Conservation (phyloP, 1,140 invertebrate genomes). For the Ostrea edulis region DNA sequence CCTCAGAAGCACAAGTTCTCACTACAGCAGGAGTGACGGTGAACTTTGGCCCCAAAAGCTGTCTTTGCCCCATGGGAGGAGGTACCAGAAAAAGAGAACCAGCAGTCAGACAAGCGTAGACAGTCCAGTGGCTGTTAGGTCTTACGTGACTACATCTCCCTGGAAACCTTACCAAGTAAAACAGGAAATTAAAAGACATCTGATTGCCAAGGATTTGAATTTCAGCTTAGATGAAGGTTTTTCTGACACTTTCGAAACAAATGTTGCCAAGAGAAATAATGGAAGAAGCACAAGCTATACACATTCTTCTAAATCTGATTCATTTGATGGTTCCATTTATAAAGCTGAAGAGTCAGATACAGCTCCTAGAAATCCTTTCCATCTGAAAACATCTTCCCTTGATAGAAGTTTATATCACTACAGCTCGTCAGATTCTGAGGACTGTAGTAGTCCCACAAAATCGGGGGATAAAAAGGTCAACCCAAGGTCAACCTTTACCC, state of each 20-base stretch:
- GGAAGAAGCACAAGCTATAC: not conserved
- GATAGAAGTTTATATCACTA: not conserved
- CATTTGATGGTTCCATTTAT: not conserved
- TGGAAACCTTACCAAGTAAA: not conserved
- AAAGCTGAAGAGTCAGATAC: not conserved
- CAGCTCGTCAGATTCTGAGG: not conserved
- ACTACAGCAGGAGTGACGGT: slow-evolving; percentile 37
- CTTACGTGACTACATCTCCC: not conserved
- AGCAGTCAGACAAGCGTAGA: not conserved
- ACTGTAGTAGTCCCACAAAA: not conserved
- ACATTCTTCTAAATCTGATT: slow-evolving; percentile 3
- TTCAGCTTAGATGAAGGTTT: slow-evolving; percentile 24
- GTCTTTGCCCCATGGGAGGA: not conserved
- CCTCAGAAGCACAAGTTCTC: slow-evolving; percentile 30
- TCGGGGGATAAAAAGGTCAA: not conserved
- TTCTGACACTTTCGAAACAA: slow-evolving; percentile 23
- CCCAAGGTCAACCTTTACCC: not conserved
- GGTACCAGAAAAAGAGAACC: slow-evolving; percentile 32
- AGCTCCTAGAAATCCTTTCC: not conserved
- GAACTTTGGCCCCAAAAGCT: slow-evolving; percentile 20
- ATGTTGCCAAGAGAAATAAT: not conserved
- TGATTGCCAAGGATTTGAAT: not conserved
- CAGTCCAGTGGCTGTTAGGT: not conserved
- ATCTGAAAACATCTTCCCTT: not conserved
- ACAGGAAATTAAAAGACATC: not conserved